These are phyloP conservation scores for Engraulis encrasicolus DNA, from an alignment of 2,113 vertebrate species.

Conservation along the genomic window DNA sequence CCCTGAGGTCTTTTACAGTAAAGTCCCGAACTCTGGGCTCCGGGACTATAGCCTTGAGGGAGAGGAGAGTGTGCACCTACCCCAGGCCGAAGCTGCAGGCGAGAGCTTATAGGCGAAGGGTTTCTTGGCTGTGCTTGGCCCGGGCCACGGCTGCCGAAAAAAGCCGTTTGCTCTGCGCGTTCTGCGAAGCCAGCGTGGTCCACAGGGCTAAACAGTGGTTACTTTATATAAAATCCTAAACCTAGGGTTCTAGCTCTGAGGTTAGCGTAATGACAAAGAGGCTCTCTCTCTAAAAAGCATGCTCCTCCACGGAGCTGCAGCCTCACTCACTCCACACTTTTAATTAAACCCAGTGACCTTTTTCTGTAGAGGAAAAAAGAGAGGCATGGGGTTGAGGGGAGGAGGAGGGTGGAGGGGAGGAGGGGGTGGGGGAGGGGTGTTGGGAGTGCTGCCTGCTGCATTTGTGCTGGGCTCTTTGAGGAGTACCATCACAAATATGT, in stretches of 20 bases:
- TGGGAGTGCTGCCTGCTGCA: constrained; percentile 7
- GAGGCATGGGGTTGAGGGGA: too few relatives aligned
- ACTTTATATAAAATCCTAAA: constrained; percentile 62
- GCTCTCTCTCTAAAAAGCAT: constrained; percentile 46
- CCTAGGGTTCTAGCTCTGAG: constrained; percentile 58
- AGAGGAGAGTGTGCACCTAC: constrained; percentile 4
- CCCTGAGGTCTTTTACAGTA: background rate
- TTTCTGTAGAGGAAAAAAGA: constrained; percentile 1
- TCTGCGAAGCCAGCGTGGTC: constrained; percentile 29
- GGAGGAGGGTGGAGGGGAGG: too few relatives aligned
- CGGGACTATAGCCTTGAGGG: background rate
- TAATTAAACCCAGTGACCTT: constrained; percentile 50
- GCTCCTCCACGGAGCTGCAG: constrained; percentile 26
- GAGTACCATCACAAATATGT: too few relatives aligned
- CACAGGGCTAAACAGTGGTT: constrained; percentile 57
- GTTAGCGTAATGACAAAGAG: constrained; percentile 63
- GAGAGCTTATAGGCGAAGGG: too few relatives aligned
- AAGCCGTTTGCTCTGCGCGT: constrained; percentile 16
- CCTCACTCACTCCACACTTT: constrained; percentile 42
- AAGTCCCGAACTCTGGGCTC: background rate
- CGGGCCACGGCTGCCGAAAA: background rate
- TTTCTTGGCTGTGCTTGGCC: background rate
- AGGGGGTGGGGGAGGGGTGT: background rate
- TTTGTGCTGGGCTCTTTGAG: too few relatives aligned
- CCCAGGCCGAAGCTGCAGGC: background rate